Base-by-base conservation (phyloP, 2,888 invertebrate species). In the Bellardia bayeri region DNA sequence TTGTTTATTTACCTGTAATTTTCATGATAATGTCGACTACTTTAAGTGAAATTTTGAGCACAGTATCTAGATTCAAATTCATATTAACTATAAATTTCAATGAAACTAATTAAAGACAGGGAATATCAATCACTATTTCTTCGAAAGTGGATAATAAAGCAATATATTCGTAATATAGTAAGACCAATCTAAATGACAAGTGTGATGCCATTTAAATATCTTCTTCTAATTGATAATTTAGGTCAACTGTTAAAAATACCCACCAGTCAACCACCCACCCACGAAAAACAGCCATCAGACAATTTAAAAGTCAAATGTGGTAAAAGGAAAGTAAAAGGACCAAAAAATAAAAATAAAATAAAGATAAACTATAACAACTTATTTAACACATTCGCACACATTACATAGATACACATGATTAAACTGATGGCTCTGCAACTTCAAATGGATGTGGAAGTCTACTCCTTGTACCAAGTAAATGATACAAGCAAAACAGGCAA, bases 261-360 rank as follows among this genome's bases (percentile, higher is more conserved):
- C 5, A 75, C 7, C 8, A 56, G 23, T 61, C 51, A 71, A 56
- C 42, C 58, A 68, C 37, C 7, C 68, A 14, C 16, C 30, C 23
- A 49, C 9, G 11, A n/a, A 14, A 58, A 49, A 74, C 7, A 45
- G 7, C 49, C n/a, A 6, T n/a, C 51, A 75, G 61, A 80, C 63
- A 86, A 89, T 88, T 89, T 89, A 87, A 89, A 89, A 89, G 89
- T 89, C 89, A 89, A 88, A 89, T 89, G 86, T 61, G 68, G 56
- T 37, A 56, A 80, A 72, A 78, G 78, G 7, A 79, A 66, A 63
- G 54, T 40, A 66, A 85, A 63, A 56, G 49, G 71, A 63, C 58
- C n/a, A 37, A 40, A 56, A 54, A 63, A 75, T 4, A 74, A 49
- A n/a, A n/a, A n/a, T n/a, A n/a, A 79, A 74, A 80, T 72, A 76